These are phyloP conservation scores for Oophaga sylvatica DNA, from an alignment of 2,797 vertebrate genomes.

Conservation along the genomic window DNA sequence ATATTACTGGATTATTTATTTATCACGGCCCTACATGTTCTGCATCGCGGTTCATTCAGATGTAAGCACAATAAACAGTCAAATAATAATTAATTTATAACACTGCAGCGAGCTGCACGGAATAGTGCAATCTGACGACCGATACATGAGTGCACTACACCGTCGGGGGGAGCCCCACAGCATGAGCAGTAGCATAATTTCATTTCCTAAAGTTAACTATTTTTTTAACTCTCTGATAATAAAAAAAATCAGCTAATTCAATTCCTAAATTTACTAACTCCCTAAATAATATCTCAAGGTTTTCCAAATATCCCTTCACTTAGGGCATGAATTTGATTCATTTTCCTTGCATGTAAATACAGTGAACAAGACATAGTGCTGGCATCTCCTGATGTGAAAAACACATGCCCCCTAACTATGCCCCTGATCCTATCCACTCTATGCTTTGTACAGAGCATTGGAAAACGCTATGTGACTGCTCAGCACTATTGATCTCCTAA, in stretches of 20 bases:
- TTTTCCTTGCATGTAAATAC: neutral
- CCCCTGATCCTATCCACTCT: neutral
- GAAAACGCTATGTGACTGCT: neutral
- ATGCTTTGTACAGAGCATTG: neutral
- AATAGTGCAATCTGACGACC: conserved; percentile 14
- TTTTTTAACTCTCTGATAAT: neutral
- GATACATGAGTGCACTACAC: neutral
- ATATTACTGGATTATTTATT: conserved; percentile 55
- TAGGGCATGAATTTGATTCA: neutral
- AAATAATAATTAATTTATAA: conserved; percentile 44
- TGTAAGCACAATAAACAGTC: conserved; percentile 48
- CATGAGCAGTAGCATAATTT: neutral
- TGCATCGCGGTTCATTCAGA: conserved; percentile 22
- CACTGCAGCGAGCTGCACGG: conserved; percentile 14
- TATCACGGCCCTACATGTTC: conserved; percentile 36
- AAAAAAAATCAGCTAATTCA: neutral
- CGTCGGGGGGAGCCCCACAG: neutral
- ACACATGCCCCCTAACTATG: neutral
- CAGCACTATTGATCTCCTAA: neutral
- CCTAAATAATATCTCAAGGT: neutral
- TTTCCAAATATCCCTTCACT: neutral
- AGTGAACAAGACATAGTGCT: neutral
- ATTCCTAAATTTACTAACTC: too few relatives aligned
- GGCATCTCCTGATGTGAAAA: neutral
- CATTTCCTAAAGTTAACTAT: neutral